Conservation (phyloP, 2,113 vertebrate genomes). For the Myotis brandtii region DNA sequence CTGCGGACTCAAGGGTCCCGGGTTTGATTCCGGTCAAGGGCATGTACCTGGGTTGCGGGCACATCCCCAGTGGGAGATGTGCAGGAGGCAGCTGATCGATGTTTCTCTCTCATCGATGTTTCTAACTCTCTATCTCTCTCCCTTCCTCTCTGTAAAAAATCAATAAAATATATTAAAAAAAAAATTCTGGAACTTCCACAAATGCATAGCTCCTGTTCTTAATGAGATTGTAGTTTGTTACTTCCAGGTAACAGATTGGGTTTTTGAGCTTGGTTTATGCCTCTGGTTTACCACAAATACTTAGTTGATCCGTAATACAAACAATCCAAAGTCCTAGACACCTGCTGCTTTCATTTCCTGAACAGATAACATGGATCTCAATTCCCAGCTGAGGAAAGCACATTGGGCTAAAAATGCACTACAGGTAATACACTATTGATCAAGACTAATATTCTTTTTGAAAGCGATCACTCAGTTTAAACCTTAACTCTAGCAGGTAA, state of each 20-base stretch:
- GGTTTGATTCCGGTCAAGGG: too few species aligned
- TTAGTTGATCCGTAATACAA: constrained; percentile 59
- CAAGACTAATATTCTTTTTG: constrained; percentile 48
- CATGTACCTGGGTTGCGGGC: too few species aligned
- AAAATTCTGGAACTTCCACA: constrained; percentile 59
- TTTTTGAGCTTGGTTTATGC: constrained; percentile 60
- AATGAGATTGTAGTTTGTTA: constrained; percentile 60
- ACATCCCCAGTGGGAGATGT: too few species aligned
- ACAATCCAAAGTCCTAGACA: constrained; percentile 51
- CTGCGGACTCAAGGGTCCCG: too few species aligned
- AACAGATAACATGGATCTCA: constrained; percentile 55
- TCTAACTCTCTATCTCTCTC: too few species aligned
- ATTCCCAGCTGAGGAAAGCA: constrained; percentile 41
- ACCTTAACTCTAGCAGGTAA: constrained; percentile 40
- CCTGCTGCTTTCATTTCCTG: constrained; percentile 57
- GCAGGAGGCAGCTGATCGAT: too few species aligned
- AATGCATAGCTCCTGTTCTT: constrained; percentile 41
- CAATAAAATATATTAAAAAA: too few species aligned
- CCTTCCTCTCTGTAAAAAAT: too few species aligned
- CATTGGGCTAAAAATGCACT: constrained; percentile 46
- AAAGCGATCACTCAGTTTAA: constrained; percentile 45
- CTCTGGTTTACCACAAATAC: constrained; percentile 51
- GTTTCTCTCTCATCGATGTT: too few species aligned
- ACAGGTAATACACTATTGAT: constrained; percentile 44
- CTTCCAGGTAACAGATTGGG: constrained; percentile 36